Conservation (phyloP, 2,888 invertebrate species). For the Pomacea canaliculata region DNA sequence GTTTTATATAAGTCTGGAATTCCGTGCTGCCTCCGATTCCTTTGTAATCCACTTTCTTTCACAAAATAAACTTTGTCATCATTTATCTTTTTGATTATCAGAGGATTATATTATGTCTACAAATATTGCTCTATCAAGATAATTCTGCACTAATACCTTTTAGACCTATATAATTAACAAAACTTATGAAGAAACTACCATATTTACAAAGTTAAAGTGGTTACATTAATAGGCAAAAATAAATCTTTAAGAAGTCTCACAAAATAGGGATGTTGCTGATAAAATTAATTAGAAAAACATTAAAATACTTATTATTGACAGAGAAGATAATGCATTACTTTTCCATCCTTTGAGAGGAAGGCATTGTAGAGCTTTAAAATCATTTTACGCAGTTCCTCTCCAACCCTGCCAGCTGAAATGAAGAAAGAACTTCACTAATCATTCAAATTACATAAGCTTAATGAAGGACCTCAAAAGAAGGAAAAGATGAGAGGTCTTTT, state of each 20-base stretch:
- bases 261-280: too few species aligned
- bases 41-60: slow-evolving; percentile 68
- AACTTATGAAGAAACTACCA: too few species aligned
- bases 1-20: slow-evolving; percentile 64
- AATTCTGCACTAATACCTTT: not conserved
- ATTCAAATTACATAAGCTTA: too few species aligned
- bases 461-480: too few species aligned
- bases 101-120: not conserved
- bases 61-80: not conserved
- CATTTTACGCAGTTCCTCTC: slow-evolving; percentile 65
- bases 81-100: not conserved
- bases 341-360: slow-evolving; percentile 65
- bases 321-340: slow-evolving; percentile 45
- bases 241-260: too few species aligned
- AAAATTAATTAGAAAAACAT: too few species aligned
- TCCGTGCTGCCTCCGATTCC: slow-evolving; percentile 66
- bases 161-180: not conserved
- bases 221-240: too few species aligned
- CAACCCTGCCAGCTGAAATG: slow-evolving; percentile 61
- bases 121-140: not conserved
- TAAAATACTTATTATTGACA: too few species aligned
- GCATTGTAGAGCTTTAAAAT: slow-evolving; percentile 67
- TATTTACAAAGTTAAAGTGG: too few species aligned
- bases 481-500: too few species aligned
- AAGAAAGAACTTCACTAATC: too few species aligned